Conservation (phyloP, 2,113 vertebrate genomes). For the Heteronetta atricapilla region DNA sequence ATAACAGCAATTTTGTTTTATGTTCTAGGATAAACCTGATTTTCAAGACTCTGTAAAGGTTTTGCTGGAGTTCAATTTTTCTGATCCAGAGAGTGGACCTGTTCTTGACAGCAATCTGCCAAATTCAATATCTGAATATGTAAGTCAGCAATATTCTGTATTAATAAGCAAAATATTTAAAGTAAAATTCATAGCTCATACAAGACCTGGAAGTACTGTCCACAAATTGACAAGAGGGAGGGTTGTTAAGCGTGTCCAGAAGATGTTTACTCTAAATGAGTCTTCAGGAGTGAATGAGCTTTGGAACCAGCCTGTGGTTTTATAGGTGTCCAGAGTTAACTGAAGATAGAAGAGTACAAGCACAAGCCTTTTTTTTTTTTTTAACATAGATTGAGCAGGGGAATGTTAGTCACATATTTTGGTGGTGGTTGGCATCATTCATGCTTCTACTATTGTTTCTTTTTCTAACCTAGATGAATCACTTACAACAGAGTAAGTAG, state of each 20-base stretch:
- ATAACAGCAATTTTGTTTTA: conserved; percentile 8
- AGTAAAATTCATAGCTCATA: background rate
- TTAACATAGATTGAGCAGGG: background rate
- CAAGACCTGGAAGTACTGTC: background rate
- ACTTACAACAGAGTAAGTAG: background rate
- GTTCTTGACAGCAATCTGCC: conserved; percentile 87
- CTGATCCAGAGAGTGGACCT: conserved; percentile 86
- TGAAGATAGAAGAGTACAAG: background rate
- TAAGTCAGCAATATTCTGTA: conserved; percentile 71
- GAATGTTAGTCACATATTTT: background rate
- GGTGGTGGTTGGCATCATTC: background rate
- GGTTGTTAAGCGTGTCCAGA: background rate
- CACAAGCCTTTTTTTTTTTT: background rate
- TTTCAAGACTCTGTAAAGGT: conserved; percentile 91
- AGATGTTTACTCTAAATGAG: background rate
- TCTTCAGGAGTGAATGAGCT: background rate
- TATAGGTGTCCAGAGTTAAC: background rate
- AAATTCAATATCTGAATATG: conserved; percentile 86
- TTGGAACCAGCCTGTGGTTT: background rate
- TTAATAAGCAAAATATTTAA: background rate
- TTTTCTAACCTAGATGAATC: background rate
- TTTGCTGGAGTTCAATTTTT: conserved; percentile 87
- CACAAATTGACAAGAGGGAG: background rate
- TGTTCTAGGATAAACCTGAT: conserved; percentile 87
- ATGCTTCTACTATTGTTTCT: background rate